Conservation (phyloP, 2,113 vertebrate genomes). For the Cyanoderma ruficeps region DNA sequence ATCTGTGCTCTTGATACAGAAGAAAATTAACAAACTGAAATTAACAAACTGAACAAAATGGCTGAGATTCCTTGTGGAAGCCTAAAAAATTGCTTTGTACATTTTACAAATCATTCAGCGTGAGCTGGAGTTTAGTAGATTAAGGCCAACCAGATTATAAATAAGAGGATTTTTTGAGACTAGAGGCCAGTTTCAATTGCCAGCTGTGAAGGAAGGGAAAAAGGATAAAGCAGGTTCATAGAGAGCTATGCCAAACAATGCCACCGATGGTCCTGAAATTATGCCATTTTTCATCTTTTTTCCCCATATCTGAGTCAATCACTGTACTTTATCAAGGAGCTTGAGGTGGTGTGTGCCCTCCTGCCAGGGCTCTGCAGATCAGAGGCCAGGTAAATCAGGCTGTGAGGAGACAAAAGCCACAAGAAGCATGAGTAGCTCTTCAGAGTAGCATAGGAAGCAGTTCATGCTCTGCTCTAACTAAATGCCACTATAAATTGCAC, state of each 20-base stretch:
- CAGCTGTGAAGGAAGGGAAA: not conserved
- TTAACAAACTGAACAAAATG: not conserved
- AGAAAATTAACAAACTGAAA: not conserved
- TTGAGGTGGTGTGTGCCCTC: not conserved
- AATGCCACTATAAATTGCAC: not conserved
- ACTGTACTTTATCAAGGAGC: not conserved
- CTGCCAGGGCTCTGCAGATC: not conserved
- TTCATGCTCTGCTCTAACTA: not conserved
- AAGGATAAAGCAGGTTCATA: not conserved
- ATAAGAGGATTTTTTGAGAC: constrained; percentile 11
- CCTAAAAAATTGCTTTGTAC: not conserved
- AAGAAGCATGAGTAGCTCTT: not conserved
- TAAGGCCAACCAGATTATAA: constrained; percentile 33
- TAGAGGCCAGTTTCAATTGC: not conserved
- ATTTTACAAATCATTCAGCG: not conserved
- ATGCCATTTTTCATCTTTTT: not conserved
- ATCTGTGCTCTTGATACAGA: not conserved
- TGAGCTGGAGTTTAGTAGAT: constrained; percentile 19
- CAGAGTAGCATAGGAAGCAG: not conserved
- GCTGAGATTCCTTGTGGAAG: not conserved
- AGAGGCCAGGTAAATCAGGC: not conserved
- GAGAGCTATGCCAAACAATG: not conserved
- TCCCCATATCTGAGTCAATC: not conserved
- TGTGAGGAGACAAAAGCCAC: not conserved
- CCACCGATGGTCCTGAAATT: not conserved